These are phyloP conservation scores for Tetramorium simillimum DNA, from an alignment of 1,140 invertebrate genomes.

Conservation along the genomic window DNA sequence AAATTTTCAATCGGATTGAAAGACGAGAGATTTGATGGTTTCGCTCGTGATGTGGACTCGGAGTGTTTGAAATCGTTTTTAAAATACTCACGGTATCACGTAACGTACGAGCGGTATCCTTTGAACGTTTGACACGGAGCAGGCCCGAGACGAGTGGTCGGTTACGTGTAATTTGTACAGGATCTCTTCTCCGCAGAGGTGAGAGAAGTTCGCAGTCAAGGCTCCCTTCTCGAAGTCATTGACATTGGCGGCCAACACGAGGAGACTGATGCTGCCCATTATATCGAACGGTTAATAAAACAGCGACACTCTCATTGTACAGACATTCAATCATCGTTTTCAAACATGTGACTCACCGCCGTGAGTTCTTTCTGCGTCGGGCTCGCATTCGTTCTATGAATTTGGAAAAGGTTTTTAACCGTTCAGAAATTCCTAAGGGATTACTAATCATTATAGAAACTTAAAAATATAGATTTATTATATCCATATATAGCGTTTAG, in stretches of 20 bases:
- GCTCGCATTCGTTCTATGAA: not conserved
- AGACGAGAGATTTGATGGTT: not conserved
- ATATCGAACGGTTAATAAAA: conserved; percentile 68
- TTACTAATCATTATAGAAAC: not conserved
- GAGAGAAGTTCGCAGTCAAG: conserved; percentile 79
- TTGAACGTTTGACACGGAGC: conserved; percentile 60
- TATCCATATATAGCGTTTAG: no score
- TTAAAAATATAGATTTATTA: conserved; percentile 11
- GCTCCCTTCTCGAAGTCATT: conserved; percentile 77
- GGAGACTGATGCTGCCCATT: conserved; percentile 70
- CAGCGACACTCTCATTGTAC: conserved; percentile 41
- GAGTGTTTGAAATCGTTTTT: not conserved
- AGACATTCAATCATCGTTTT: conserved; percentile 36
- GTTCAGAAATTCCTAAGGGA: not conserved
- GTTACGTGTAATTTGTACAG: conserved; percentile 73
- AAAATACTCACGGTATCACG: not conserved
- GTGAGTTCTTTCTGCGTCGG: not conserved
- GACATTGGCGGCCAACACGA: conserved; percentile 73
- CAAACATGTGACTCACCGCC: conserved; percentile 22
- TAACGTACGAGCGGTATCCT: conserved; percentile 50
- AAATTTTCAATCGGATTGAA: not conserved
- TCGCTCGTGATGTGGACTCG: not conserved
- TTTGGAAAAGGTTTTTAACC: not conserved
- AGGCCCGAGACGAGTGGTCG: conserved; percentile 50
- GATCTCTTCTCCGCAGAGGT: conserved; percentile 64